Conservation (phyloP, 1,140 invertebrate species). For the Ridgeia piscesae region DNA sequence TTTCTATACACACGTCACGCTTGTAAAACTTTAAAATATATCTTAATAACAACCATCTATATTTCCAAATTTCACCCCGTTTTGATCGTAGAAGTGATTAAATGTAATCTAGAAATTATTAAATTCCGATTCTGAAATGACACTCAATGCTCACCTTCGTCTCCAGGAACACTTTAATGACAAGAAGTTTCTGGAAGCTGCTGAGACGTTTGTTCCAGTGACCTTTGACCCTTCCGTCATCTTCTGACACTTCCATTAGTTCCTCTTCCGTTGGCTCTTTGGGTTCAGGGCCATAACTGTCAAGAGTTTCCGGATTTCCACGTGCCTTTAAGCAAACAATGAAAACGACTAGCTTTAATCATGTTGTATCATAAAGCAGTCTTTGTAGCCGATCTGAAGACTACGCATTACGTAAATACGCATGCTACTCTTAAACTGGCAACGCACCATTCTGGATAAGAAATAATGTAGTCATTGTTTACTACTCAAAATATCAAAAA, state of each 20-base stretch:
- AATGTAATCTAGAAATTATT: background rate
- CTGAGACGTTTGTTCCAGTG: slow-evolving; percentile 52
- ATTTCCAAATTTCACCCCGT: background rate
- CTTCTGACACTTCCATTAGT: slow-evolving; percentile 29
- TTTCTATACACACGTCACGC: background rate
- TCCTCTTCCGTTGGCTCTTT: slow-evolving; percentile 40
- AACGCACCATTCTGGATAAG: no score
- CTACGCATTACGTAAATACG: background rate
- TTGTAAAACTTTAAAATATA: background rate
- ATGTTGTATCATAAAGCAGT: background rate
- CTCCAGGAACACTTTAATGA: slow-evolving; percentile 54
- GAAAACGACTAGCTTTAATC: background rate
- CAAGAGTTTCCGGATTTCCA: slow-evolving; percentile 46
- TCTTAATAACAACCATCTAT: background rate
- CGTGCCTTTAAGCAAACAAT: slow-evolving; percentile 27
- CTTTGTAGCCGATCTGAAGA: background rate
- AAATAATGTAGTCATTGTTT: background rate
- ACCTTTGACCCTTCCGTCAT: slow-evolving; percentile 42
- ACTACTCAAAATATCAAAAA: no score
- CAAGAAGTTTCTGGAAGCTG: slow-evolving; percentile 57
- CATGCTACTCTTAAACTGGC: no score
- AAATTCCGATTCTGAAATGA: background rate
- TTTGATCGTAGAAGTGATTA: background rate
- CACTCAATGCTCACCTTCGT: slow-evolving; percentile 41
- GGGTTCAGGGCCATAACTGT: slow-evolving; percentile 43